phyloP scores from a whole-genome alignment of 2,113 vertebrate genomes.

The Anolis sagrei region DNA sequence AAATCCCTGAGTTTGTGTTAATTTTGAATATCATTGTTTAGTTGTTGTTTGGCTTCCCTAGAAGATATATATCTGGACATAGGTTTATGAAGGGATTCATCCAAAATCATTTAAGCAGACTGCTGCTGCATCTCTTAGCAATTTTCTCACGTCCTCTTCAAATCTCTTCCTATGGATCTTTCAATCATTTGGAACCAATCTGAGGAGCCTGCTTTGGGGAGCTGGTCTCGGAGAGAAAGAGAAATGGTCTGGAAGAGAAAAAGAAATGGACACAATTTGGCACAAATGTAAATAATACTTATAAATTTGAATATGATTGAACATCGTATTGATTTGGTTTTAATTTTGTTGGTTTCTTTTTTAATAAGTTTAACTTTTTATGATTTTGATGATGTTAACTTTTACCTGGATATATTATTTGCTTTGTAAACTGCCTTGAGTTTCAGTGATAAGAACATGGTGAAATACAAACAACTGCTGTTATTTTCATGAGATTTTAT shows the following conservation, averaged over 20 bases:
- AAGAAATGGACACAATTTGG: background rate
- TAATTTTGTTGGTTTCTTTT: too few relatives aligned
- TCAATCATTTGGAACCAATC: background rate
- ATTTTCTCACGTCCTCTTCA: too few relatives aligned
- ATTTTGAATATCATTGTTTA: background rate
- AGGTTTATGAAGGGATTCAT: background rate
- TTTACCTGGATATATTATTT: too few relatives aligned
- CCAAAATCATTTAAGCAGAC: background rate
- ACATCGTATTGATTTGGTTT: too few relatives aligned
- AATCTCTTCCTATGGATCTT: too few relatives aligned
- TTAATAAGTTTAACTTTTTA: too few relatives aligned
- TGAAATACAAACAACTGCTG: too few relatives aligned
- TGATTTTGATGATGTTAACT: too few relatives aligned
- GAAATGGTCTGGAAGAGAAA: background rate
- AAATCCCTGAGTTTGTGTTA: background rate
- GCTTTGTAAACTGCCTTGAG: too few relatives aligned
- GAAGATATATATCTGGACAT: background rate
- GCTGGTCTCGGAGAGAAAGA: background rate
- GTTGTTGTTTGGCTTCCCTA: background rate
- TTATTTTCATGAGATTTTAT: background rate
- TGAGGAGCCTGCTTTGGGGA: background rate
- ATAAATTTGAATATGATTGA: too few relatives aligned
- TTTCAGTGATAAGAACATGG: too few relatives aligned
- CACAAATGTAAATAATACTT: too few relatives aligned
- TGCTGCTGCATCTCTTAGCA: background rate